Percentiles rank a stretch among this genome's conserved stretches.
Conservation (phyloP, 1,140 invertebrate species). For the Hyles euphorbiae region DNA sequence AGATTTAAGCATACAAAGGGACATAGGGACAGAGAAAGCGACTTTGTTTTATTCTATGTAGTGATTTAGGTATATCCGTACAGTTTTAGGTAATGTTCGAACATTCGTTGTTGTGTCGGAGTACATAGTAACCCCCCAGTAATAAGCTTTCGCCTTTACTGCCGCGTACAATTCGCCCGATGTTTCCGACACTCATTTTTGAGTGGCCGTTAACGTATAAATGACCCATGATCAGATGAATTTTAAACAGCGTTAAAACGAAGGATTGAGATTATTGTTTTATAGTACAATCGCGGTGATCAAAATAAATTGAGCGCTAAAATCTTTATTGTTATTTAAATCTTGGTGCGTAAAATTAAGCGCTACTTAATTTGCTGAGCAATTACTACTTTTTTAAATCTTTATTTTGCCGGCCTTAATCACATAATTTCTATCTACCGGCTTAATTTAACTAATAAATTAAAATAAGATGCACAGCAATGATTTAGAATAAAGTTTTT, state of each 20-base stretch:
- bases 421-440: too few species aligned
- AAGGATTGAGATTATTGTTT: slow-evolving; percentile 30
- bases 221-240: slow-evolving; percentile 36
- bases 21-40: too few species aligned
- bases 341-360: neutral
- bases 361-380: neutral
- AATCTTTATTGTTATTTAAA: too few species aligned
- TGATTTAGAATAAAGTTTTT: slow-evolving; percentile 1
- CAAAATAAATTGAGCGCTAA: slow-evolving; percentile 7
- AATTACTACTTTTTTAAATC: neutral
- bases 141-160: slow-evolving; percentile 37
- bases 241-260: slow-evolving; percentile 38
- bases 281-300: slow-evolving; percentile 4
- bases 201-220: slow-evolving; percentile 37
- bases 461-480: too few species aligned
- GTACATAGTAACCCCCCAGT: slow-evolving; percentile 18
- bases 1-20: too few species aligned
- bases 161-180: slow-evolving; percentile 30
- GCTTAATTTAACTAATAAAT: too few species aligned
- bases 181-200: slow-evolving; percentile 26
- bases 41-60: too few species aligned
- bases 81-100: too few species aligned
- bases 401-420: too few species aligned
- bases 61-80: too few species aligned
- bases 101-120: neutral